phyloP scores from a whole-genome alignment of 2,113 vertebrate genomes.

The Odocoileus virginianus region DNA sequence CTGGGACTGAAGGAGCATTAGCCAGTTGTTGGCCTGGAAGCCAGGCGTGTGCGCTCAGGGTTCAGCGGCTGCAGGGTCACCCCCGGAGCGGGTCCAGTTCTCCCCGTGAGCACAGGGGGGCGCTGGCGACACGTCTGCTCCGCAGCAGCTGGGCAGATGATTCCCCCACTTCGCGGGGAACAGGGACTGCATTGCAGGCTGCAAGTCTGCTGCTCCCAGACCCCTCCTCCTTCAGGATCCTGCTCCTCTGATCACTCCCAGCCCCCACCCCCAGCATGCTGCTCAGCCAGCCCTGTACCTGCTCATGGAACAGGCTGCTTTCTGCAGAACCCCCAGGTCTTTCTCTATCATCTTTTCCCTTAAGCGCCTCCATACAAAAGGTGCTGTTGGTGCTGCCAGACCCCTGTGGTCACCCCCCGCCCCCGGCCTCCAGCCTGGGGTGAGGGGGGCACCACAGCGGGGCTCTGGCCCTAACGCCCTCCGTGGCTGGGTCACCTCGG shows the following conservation, averaged over 20 bases:
- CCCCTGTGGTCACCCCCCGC: rapidly evolving
- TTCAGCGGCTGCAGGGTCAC: not conserved
- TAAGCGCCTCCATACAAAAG: not conserved
- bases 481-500: no score
- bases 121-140: conserved; percentile 29
- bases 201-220: not conserved
- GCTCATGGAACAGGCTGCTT: not conserved
- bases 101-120: conserved; percentile 53
- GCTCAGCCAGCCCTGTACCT: not conserved
- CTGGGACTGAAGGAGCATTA: not conserved
- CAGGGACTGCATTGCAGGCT: conserved; percentile 10
- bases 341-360: not conserved
- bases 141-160: conserved; percentile 20
- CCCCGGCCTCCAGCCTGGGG: not conserved
- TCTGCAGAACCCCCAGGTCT: not conserved
- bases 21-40: not conserved
- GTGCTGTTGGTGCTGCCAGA: not conserved
- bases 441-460: no score
- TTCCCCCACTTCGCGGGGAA: conserved; percentile 34
- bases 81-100: not conserved
- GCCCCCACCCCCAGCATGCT: not conserved
- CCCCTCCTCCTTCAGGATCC: not conserved
- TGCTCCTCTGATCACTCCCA: not conserved
- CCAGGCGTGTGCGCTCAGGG: not conserved
- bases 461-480: not conserved